Conservation (phyloP, 64 coral and sea anemone species). For the Dendrophyllia cribrosa region DNA sequence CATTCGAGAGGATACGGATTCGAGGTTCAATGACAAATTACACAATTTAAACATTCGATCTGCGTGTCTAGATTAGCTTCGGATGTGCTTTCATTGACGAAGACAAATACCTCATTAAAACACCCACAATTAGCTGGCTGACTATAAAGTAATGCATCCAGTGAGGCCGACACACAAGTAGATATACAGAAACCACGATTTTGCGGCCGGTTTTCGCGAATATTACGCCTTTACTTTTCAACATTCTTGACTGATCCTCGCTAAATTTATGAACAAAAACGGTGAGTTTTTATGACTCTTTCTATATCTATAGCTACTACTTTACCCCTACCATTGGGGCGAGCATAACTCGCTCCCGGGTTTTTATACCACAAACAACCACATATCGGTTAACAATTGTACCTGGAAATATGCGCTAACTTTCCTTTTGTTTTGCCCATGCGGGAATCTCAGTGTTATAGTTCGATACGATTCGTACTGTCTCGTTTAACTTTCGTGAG, state of each 20-base stretch:
- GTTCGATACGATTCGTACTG: no score
- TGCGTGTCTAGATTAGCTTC: conserved; percentile 59
- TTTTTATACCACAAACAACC: background rate
- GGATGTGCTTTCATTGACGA: conserved; percentile 50
- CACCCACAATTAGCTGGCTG: conserved; percentile 37
- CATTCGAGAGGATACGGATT: conserved; percentile 43
- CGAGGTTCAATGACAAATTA: conserved; percentile 36
- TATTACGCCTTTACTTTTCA: background rate
- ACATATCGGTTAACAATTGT: background rate
- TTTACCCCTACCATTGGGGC: no score
- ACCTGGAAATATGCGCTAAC: background rate
- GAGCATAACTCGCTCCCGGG: background rate
- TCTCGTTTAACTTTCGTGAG: no score
- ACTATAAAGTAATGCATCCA: conserved; percentile 33
- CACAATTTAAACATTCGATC: conserved; percentile 54
- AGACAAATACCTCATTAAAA: conserved; percentile 55
- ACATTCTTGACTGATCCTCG: background rate
- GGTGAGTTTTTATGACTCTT: background rate
- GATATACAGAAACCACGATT: background rate
- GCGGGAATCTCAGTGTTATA: background rate
- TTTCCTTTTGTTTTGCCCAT: background rate
- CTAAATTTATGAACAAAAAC: background rate
- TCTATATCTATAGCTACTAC: background rate
- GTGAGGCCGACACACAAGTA: background rate
- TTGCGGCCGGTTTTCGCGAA: background rate